Conservation (phyloP, 2,888 invertebrate species). For the Heliconius ismenius region DNA sequence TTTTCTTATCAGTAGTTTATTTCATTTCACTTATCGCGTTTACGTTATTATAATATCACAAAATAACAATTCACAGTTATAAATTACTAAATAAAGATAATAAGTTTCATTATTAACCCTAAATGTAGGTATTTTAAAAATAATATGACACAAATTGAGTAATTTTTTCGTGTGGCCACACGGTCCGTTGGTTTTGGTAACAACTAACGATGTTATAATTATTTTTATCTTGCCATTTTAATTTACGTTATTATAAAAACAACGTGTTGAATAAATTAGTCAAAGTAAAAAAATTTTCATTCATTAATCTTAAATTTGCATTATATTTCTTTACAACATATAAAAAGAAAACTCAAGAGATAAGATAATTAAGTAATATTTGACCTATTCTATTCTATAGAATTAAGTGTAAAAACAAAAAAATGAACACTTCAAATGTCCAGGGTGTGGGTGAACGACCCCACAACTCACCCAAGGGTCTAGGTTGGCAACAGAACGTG, state of each 20-base stretch:
- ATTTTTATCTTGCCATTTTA: conserved; percentile 9
- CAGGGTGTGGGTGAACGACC: conserved; percentile 43
- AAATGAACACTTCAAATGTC: conserved; percentile 2
- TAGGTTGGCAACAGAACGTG: conserved; percentile 53
- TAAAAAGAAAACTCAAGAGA: neutral
- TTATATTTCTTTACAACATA: neutral
- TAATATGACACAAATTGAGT: conserved; percentile 27
- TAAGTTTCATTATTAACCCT: neutral
- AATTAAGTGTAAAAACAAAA: neutral
- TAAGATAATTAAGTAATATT: neutral
- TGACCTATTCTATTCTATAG: neutral
- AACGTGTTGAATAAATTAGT: conserved; percentile 10
- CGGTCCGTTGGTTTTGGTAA: conserved; percentile 29
- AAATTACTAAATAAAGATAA: conserved; percentile 9
- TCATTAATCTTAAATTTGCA: neutral
- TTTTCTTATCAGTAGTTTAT: conserved; percentile 22
- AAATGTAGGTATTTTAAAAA: conserved; percentile 23
- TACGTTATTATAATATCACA: conserved; percentile 11
- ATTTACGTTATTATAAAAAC: conserved; percentile 5
- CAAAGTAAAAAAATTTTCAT: neutral
- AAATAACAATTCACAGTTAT: conserved; percentile 3
- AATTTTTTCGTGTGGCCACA: conserved; percentile 11
- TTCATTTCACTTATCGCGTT: conserved; percentile 12
- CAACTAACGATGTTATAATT: conserved; percentile 16
- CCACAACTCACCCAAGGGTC: conserved; percentile 42